Percentiles rank a stretch among this genome's conserved stretches.
Evolutionary conservation across 1,140 invertebrate species (phyloP).

Genomic region (Zaprionus tsacasi): DNA sequence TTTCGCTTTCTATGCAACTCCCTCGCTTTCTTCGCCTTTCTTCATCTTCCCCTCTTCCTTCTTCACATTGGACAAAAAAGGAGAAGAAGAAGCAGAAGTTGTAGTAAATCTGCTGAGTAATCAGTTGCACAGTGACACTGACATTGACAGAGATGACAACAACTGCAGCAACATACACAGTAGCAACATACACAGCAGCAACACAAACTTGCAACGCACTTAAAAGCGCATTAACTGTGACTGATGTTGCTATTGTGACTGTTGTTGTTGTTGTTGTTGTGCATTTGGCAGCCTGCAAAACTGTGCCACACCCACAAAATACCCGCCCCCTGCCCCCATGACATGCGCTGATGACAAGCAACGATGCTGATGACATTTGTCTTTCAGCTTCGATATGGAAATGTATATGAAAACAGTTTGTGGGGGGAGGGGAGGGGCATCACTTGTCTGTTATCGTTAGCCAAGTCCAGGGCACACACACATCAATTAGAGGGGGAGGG

Average conservation of each 20-base stretch:
- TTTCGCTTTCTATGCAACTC: background rate
- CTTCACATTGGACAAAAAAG: background rate
- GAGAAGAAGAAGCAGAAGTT: no score
- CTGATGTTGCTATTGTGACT: conserved; percentile 31
- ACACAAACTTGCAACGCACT: conserved; percentile 40
- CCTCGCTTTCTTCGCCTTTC: background rate
- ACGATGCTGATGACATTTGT: conserved; percentile 3
- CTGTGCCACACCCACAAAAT: background rate
- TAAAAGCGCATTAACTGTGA: conserved; percentile 62
- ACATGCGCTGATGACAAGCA: background rate
- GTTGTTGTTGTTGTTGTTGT: conserved; percentile 23
- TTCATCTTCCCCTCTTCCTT: no score
- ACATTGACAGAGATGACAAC: conserved; percentile 42
- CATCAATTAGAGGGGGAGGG: background rate
- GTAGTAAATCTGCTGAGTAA: conserved; percentile 63
- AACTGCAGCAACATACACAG: background rate
- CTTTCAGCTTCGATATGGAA: conserved; percentile 9
- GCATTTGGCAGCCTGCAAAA: conserved; percentile 45
- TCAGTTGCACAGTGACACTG: conserved; percentile 64
- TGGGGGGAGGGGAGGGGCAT: background rate
- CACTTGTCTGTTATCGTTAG: conserved; percentile 8
- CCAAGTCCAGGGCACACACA: background rate
- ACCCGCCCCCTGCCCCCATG: background rate
- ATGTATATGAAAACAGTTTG: background rate
- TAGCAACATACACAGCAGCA: conserved; percentile 5